phyloP scores from a whole-genome alignment of 30 jellyfish, hydroid and myxozoan genomes.

The Catostylus mosaicus region DNA sequence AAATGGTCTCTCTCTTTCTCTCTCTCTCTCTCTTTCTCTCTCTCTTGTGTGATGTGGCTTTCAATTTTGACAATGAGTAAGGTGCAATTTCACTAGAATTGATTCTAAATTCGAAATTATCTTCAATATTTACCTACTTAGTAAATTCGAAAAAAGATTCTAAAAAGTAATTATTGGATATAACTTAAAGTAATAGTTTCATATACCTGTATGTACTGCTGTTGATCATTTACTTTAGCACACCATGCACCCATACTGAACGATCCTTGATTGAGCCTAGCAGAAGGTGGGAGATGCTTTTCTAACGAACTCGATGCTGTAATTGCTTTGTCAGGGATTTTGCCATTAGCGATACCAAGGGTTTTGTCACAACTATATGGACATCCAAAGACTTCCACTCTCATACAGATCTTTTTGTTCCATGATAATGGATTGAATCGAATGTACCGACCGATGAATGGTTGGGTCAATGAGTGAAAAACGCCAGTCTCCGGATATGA shows the following conservation, averaged over 20 bases:
- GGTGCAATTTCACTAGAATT: too few species aligned
- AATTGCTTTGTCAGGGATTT: slow-evolving; percentile 64
- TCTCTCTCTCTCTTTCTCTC: too few species aligned
- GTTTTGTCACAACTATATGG: slow-evolving; percentile 77
- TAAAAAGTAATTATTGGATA: too few species aligned
- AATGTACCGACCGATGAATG: slow-evolving; percentile 78
- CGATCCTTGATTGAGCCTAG: slow-evolving; percentile 77
- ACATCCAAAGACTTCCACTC: slow-evolving; percentile 95
- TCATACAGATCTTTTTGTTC: slow-evolving; percentile 73
- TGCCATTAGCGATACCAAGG: slow-evolving; percentile 60
- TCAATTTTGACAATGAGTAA: too few species aligned
- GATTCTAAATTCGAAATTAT: too few species aligned
- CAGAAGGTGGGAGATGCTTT: slow-evolving; percentile 56
- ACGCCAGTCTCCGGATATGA: slow-evolving; percentile 44
- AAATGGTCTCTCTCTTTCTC: too few species aligned
- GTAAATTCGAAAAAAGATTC: too few species aligned
- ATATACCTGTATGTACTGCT: slow-evolving; percentile 79
- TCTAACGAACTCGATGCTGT: slow-evolving; percentile 75
- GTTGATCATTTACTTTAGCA: slow-evolving; percentile 62
- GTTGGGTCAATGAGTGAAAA: slow-evolving; percentile 53
- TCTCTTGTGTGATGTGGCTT: too few species aligned
- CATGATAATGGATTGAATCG: slow-evolving; percentile 71
- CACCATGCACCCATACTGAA: slow-evolving; percentile 85
- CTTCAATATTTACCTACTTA: too few species aligned
- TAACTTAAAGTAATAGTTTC: neutral